These are phyloP conservation scores for Entomyzon cyanotis DNA, from an alignment of 2,113 vertebrate genomes.

Conservation along the genomic window DNA sequence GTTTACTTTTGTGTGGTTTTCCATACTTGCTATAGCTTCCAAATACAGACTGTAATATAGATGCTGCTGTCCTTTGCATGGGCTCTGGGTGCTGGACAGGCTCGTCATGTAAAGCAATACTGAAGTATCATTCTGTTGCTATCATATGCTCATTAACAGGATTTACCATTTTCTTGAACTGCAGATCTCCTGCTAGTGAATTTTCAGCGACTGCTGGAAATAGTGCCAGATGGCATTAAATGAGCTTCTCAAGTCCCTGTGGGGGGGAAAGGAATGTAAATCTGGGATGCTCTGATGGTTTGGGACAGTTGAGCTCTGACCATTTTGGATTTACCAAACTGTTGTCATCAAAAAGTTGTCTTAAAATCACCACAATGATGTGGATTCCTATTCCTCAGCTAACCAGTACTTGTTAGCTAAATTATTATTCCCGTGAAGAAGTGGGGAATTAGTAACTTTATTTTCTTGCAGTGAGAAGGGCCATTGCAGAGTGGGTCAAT, in stretches of 20 bases:
- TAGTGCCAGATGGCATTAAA: neutral
- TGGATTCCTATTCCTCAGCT: neutral
- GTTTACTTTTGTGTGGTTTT: neutral
- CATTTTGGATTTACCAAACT: neutral
- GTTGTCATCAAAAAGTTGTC: neutral
- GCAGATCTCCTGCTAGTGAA: neutral
- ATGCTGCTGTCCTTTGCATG: neutral
- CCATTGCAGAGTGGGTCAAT: neutral
- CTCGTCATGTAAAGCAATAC: neutral
- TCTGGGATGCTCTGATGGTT: neutral
- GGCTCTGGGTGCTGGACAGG: neutral
- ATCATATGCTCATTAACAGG: neutral
- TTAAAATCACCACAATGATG: neutral
- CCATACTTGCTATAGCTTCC: neutral
- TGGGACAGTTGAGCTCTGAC: neutral
- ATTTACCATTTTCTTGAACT: neutral
- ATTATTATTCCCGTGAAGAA: neutral
- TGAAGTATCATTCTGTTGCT: neutral
- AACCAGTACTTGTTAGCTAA: neutral
- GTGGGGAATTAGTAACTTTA: neutral
- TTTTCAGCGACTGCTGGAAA: neutral
- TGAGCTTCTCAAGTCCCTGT: neutral
- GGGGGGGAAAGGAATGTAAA: neutral
- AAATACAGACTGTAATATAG: neutral
- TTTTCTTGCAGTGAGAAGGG: neutral